A percentile compares a stretch with the other conserved stretches of the same genome.
Conservation (phyloP, 64 coral and sea anemone genomes). For the Montipora capricornis region DNA sequence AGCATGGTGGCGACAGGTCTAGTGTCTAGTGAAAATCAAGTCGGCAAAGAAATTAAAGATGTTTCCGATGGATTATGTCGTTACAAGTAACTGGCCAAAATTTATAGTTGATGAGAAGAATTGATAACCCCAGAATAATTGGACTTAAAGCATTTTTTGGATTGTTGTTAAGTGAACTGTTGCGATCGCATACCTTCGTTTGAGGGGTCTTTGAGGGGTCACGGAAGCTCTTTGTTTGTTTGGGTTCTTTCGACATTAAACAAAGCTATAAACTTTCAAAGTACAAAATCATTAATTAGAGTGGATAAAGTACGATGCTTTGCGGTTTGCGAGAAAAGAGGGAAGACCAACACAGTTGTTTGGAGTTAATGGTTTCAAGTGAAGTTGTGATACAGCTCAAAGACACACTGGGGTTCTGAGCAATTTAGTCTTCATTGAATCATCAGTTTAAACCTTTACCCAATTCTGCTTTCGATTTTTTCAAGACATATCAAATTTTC, state of each 20-base stretch:
- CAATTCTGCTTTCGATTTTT: no score
- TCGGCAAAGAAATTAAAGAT: background rate
- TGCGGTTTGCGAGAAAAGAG: background rate
- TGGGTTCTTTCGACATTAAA: background rate
- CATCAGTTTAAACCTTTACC: no score
- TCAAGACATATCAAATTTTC: no score
- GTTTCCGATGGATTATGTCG: background rate
- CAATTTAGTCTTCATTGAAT: no score
- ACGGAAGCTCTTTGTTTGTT: background rate
- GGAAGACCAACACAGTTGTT: background rate
- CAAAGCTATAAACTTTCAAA: background rate
- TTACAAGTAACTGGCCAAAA: constrained; percentile 9
- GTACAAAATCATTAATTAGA: background rate
- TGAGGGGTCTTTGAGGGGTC: background rate
- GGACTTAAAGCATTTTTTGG: background rate
- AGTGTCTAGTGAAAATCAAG: background rate
- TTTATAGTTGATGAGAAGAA: background rate
- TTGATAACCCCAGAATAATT: constrained; percentile 27
- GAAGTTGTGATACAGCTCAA: background rate
- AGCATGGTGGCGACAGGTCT: background rate
- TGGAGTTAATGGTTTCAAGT: background rate
- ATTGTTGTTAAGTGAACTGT: background rate
- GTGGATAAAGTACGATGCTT: background rate
- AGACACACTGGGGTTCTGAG: no score
- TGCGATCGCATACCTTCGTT: background rate